Conservation (phyloP, 1,140 invertebrate species). For the Andricus grossulariae region DNA sequence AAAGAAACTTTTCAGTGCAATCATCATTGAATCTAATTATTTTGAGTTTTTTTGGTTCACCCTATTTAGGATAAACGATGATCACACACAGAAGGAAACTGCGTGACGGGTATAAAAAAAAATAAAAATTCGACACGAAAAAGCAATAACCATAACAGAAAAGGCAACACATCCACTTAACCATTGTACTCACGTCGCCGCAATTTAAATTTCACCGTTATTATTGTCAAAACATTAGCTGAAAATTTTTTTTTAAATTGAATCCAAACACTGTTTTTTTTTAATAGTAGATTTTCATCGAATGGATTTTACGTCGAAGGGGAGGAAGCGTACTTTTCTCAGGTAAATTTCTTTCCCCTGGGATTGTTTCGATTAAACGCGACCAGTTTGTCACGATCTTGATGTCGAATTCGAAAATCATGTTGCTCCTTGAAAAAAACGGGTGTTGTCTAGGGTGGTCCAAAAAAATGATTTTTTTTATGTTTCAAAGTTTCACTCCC, state of each 20-base stretch:
- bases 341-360: constrained; percentile 21
- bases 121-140: constrained; percentile 37
- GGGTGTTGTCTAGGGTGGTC: neutral
- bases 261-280: constrained; percentile 23
- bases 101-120: constrained; percentile 15
- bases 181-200: constrained; percentile 51
- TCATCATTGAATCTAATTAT: too few relatives aligned
- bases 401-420: constrained; percentile 26
- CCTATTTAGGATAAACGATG: too few relatives aligned
- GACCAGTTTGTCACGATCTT: neutral
- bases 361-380: constrained; percentile 22
- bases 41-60: too few relatives aligned
- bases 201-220: constrained; percentile 49
- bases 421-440: constrained; percentile 28
- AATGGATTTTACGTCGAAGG: constrained; percentile 13
- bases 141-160: constrained; percentile 32
- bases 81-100: constrained; percentile 19
- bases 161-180: constrained; percentile 34
- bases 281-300: constrained; percentile 4
- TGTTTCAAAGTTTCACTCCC: too few relatives aligned
- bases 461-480: too few relatives aligned
- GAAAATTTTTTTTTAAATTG: constrained; percentile 48
- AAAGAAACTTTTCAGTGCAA: too few relatives aligned
- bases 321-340: constrained; percentile 25
- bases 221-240: constrained; percentile 53